Base-by-base conservation (phyloP, 2,888 invertebrate species). In the Polyommatus iphigenia region DNA sequence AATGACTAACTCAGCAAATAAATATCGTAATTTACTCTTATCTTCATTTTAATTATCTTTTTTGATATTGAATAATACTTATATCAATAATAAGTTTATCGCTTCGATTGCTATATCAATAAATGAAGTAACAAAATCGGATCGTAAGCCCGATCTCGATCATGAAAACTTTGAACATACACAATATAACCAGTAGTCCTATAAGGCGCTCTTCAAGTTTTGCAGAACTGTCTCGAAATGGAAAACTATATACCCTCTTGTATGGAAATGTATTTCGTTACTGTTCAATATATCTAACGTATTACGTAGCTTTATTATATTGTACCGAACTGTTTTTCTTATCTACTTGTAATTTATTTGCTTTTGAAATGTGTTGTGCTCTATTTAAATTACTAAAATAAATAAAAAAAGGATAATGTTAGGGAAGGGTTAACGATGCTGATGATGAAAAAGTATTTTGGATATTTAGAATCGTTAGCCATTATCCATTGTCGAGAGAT, bases 401-500 rank as follows among this genome's bases (percentile, higher is more conserved):
- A 20, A 59, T 20, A 8, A 24, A 29, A 24, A 62, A 24, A 24
- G 5, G 29, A 13, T 4, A 62, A 20, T 18, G 3, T 3, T n/a
- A 20, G 20, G 13, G 7, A 67, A 13, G 24, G 10, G 15, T 24
- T 67, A 29, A 13, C 20, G 20, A 67, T 67, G 24, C 4, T 59
- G 59, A 59, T 59, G 59, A 20, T 20, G 46, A 46, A 20, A 15
- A 15, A 29, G 29, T 15, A 15, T 15, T 67, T 29, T 67, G 29
- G 29, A 32, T 15, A 13, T 32, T 15, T 29, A 29, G 15, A 29
- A 67, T 67, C 15, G 67, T 67, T 67, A 67, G 15, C 67, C 6
- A 67, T 67, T 67, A 29, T 32, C 67, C 67, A 32, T 32, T 67
- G 67, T 67, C 29, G 67, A 32, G 67, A 67, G 67, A 77, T 67